Base-by-base conservation (phyloP, 2,888 invertebrate species). In the Colletes collaris region DNA sequence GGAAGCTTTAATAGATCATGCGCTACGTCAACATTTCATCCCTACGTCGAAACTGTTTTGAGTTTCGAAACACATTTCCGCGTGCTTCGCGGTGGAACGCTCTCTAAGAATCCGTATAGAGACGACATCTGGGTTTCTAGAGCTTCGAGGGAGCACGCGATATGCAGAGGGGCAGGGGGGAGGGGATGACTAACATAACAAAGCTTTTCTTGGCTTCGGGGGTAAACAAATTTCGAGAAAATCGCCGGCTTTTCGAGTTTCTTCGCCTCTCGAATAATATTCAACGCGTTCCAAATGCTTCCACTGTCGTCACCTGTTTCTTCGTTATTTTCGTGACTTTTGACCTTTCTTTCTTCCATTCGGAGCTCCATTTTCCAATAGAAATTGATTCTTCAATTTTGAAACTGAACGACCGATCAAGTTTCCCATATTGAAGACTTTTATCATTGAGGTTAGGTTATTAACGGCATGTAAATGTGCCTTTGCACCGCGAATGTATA, bases 141-240 rank as follows among this genome's bases (percentile, higher is more conserved):
- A 76, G 53, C 66, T 63, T 37, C 40, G 46, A 40, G 52, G 72
- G 76, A 71, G 63, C 59, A 53, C 64, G 55, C 74, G 69, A 44
- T n/a, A 16, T 7, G 11, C 55, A 40, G 3, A 7, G 8, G 44
- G 44, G 4, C 16, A 16, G 7, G 60, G 63, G 59, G 56, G 56
- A 66, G 59, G 46, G 65, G 64, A 83, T 67, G 79, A 55, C 75
- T 81, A 83, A 76, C 85, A 83, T 81, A 85, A 83, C 83, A 85
- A 83, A 85, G 85, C 85, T 85, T 85, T 81, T 85, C 85, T 85
- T 85, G 83, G 85, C 82, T 62, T 63, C 27, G 10, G 49, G 64
- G 75, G 46, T 81, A 85, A 85, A 85, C 83, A 81, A 81, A 83
- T 85, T 76, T 77, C 53, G 37, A 56, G 77, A 35, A 70, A 77